phyloP scores from a whole-genome alignment of 2,113 vertebrate genomes.

The Acrocephalus kingi region DNA sequence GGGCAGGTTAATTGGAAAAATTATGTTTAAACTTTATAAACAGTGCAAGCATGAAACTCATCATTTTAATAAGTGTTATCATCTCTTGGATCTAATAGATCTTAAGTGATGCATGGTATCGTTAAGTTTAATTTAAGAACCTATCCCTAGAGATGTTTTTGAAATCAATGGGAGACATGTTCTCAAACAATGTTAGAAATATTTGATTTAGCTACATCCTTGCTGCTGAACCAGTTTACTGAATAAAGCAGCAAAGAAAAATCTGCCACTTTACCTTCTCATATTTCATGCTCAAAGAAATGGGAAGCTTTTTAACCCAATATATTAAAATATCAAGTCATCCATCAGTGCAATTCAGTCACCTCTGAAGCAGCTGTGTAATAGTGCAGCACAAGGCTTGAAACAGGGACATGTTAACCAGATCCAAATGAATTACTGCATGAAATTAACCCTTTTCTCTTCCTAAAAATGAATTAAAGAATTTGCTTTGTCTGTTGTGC shows the following conservation, averaged over 20 bases:
- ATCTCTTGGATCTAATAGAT: conserved; percentile 10
- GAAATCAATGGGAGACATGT: conserved; percentile 51
- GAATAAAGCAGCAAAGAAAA: conserved; percentile 16
- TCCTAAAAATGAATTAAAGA: not conserved
- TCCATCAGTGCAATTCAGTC: not conserved
- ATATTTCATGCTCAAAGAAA: not conserved
- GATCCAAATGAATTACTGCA: not conserved
- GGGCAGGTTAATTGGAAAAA: conserved; percentile 27
- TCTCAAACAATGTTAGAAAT: conserved; percentile 49
- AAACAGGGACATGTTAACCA: not conserved
- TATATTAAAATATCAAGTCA: conserved; percentile 9
- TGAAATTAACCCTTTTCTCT: not conserved
- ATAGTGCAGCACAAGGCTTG: not conserved
- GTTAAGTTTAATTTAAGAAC: conserved; percentile 69
- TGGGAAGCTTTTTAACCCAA: not conserved
- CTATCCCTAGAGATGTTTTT: conserved; percentile 46
- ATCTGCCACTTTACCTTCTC: not conserved
- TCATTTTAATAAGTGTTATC: conserved; percentile 57
- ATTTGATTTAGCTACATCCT: conserved; percentile 52
- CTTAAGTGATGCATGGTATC: conserved; percentile 44
- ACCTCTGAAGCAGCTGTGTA: conserved; percentile 3
- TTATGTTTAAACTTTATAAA: conserved; percentile 44
- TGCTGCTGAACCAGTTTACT: not conserved
- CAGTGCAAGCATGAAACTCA: not conserved
- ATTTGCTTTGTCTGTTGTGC: not conserved